These are phyloP conservation scores for Fragum fragum DNA, from an alignment of 2,888 invertebrate species.

Conservation along the genomic window DNA sequence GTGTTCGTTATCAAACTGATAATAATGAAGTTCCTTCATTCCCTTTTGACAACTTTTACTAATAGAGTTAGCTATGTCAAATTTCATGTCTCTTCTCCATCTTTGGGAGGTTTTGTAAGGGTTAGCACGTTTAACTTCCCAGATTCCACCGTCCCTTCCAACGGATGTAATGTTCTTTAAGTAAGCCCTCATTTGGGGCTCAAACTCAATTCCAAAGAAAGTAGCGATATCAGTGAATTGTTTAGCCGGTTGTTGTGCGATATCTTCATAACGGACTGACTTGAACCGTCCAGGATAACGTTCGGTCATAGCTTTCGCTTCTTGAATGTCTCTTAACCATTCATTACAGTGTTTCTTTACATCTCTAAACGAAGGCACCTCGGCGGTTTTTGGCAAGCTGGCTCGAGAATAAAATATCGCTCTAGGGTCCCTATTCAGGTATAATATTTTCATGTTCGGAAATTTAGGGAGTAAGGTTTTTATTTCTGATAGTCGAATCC, in stretches of 20 bases:
- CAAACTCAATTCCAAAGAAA: not conserved
- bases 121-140: not conserved
- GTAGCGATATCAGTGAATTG: not conserved
- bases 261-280: conserved; percentile 10
- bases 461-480: not conserved
- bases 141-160: not conserved
- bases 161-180: not conserved
- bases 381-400: not conserved
- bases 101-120: conserved; percentile 4
- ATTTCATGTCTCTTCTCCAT: not conserved
- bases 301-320: not conserved
- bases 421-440: conserved; percentile 21
- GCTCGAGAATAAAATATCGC: conserved; percentile 20
- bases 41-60: conserved; percentile 2
- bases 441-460: conserved; percentile 28
- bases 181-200: not conserved
- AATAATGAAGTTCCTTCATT: conserved; percentile 8
- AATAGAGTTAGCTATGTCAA: not conserved
- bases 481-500: not conserved
- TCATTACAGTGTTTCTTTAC: not conserved
- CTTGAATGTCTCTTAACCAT: not conserved
- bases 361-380: not conserved
- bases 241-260: not conserved
- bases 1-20: not conserved
- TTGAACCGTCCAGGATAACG: not conserved